Percentiles rank a stretch among this genome's conserved stretches.
phyloP scores from a whole-genome alignment of 2,888 invertebrate genomes.

The Syrista parreyssii region DNA sequence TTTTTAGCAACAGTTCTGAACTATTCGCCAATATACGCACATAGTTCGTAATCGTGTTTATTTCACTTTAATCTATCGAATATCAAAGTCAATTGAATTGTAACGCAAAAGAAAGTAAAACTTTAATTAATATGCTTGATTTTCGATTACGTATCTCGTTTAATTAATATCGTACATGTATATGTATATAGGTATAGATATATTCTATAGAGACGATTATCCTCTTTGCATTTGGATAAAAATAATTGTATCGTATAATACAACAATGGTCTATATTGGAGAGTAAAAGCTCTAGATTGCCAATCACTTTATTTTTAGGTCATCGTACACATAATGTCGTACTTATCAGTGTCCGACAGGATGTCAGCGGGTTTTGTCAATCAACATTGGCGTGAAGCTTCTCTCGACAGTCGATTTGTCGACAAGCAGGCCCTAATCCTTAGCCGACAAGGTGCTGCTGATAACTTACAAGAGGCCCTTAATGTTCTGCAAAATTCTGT shows the following conservation, averaged over 20 bases:
- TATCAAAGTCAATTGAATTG: neutral
- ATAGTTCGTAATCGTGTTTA: neutral
- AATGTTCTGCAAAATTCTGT: conserved; percentile 66
- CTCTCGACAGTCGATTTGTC: conserved; percentile 72
- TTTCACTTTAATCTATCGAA: neutral
- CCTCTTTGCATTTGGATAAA: neutral
- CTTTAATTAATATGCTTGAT: neutral
- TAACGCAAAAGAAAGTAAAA: neutral
- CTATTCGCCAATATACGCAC: neutral
- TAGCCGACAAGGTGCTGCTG: conserved; percentile 65
- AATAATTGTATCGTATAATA: neutral
- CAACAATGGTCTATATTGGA: too few species aligned
- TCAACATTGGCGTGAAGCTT: conserved; percentile 75
- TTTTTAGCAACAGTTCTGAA: neutral
- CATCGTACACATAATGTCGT: conserved; percentile 74
- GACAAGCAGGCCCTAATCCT: conserved; percentile 69
- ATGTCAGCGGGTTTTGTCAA: conserved; percentile 76
- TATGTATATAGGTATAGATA: too few species aligned
- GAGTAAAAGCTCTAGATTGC: neutral
- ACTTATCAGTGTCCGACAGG: conserved; percentile 74
- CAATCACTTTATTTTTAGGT: conserved; percentile 65
- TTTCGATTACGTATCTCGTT: neutral
- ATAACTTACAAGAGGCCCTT: conserved; percentile 63
- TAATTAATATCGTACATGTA: neutral
- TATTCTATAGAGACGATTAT: neutral